phyloP scores from a whole-genome alignment of 2,113 vertebrate genomes.

The Silurus asotus region DNA sequence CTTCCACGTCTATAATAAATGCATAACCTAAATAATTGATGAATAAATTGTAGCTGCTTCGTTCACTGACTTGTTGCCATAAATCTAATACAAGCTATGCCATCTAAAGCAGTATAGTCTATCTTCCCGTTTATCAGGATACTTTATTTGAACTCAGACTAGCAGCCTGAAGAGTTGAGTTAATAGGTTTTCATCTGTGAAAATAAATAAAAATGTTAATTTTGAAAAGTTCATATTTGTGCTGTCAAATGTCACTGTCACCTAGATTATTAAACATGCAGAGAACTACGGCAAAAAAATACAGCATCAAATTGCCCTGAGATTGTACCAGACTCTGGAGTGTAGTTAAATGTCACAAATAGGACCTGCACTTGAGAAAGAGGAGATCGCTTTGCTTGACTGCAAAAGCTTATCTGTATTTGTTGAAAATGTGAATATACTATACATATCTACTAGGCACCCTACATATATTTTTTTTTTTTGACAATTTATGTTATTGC shows the following conservation, averaged over 20 bases:
- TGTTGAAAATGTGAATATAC: background rate
- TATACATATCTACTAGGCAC: background rate
- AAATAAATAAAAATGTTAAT: background rate
- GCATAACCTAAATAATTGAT: background rate
- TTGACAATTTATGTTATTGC: background rate
- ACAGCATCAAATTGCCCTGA: background rate
- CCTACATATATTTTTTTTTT: background rate
- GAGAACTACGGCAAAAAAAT: background rate
- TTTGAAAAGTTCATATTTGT: constrained; percentile 16
- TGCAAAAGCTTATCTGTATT: background rate
- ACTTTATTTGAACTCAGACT: background rate
- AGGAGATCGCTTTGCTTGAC: background rate
- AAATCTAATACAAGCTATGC: background rate
- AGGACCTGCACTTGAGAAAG: background rate
- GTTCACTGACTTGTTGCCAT: background rate
- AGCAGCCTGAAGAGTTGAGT: background rate
- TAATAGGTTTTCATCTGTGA: background rate
- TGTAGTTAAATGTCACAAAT: constrained; percentile 16
- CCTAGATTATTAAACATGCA: background rate
- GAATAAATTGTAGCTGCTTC: background rate
- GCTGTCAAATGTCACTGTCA: constrained; percentile 9
- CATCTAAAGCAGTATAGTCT: background rate
- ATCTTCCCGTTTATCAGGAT: background rate
- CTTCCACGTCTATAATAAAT: background rate
- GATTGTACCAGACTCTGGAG: background rate